These are phyloP conservation scores for Phrynocephalus forsythii DNA, from an alignment of 2,797 vertebrate species.

Conservation along the genomic window DNA sequence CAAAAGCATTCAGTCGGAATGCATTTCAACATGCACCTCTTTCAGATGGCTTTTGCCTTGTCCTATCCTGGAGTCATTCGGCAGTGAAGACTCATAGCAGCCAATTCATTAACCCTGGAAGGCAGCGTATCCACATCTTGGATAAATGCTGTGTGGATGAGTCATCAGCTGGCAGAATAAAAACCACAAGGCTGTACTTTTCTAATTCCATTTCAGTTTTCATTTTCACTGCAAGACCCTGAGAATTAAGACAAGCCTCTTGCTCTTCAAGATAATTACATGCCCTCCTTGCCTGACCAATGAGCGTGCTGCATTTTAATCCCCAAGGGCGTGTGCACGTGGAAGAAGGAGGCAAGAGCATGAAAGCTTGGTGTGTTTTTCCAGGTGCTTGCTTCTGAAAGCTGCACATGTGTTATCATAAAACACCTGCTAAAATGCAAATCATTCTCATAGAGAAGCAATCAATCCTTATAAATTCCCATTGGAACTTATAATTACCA, in stretches of 20 bases:
- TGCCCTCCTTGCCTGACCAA: constrained; percentile 33
- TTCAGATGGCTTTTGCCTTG: constrained; percentile 25
- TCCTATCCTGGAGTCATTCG: background rate
- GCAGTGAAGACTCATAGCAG: constrained; percentile 17
- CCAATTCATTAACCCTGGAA: constrained; percentile 57
- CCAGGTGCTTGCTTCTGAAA: constrained; percentile 44
- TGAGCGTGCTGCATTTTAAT: constrained; percentile 35
- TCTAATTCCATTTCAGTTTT: constrained; percentile 39
- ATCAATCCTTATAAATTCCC: constrained; percentile 52
- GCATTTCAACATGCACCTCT: constrained; percentile 33
- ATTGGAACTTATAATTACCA: constrained; percentile 48
- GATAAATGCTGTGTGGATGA: constrained; percentile 41
- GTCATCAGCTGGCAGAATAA: constrained; percentile 22
- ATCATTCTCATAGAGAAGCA: constrained; percentile 58
- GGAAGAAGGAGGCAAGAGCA: constrained; percentile 12
- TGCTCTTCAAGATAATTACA: constrained; percentile 46
- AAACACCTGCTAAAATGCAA: constrained; percentile 52
- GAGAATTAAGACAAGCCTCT: constrained; percentile 47
- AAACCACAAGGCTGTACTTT: constrained; percentile 36
- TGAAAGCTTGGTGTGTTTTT: constrained; percentile 10
- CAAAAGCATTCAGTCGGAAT: constrained; percentile 1
- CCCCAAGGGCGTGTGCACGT: constrained; percentile 18
- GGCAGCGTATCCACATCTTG: constrained; percentile 48
- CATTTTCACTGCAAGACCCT: constrained; percentile 1
- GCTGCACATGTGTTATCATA: constrained; percentile 32